Base-by-base conservation (phyloP, 1,140 invertebrate species). In the Bombus huntii region DNA sequence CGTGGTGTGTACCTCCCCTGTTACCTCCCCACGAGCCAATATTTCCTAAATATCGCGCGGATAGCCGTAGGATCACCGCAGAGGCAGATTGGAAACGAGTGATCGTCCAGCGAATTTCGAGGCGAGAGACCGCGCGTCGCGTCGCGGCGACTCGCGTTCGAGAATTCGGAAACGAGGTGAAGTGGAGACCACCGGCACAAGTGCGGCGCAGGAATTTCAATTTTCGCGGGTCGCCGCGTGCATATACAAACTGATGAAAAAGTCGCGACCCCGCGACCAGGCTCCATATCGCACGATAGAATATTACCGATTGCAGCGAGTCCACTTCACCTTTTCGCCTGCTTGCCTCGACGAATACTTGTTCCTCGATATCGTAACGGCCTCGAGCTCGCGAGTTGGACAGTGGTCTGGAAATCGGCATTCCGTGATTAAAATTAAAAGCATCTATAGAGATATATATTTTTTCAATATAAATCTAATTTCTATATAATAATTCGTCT, bases 181-280 rank as follows among this genome's bases (percentile, higher is more conserved):
- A 87, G 81, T 83, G 83, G 71, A 57, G 57, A n/a, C 42, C 53
- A 65, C 31, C 42, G 12, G 25, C 59, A 78, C 65, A 74, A 87
- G 85, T 86, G 80, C 72, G 68, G 62, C 70, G 65, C 70, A 78
- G 89, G 89, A 90, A 90, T 90, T 90, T 90, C 75, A 90, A 90
- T 90, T 87, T 79, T 87, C 89, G 82, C 79, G 88, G 85, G 59
- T 66, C 53, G 79, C 76, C n/a, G 76, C 68, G 22, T 15, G 18
- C 31, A 70, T 37, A 53, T 42, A 62, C 59, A 53, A 89, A 47
- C 78, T 66, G 81, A 85, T 85, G 85, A 79, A 87, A 89, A 85
- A 87, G 81, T 77, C 66, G 70, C 74, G 73, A 31, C 25, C 47
- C 53, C 25, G 47, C 75, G 57, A 65, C 34, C 34, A n/a, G n/a